Percentiles rank a stretch among this genome's conserved stretches.
Evolutionary conservation across 2,888 invertebrate genomes (phyloP).

Genomic region (Leptarthrus brevirostris): DNA sequence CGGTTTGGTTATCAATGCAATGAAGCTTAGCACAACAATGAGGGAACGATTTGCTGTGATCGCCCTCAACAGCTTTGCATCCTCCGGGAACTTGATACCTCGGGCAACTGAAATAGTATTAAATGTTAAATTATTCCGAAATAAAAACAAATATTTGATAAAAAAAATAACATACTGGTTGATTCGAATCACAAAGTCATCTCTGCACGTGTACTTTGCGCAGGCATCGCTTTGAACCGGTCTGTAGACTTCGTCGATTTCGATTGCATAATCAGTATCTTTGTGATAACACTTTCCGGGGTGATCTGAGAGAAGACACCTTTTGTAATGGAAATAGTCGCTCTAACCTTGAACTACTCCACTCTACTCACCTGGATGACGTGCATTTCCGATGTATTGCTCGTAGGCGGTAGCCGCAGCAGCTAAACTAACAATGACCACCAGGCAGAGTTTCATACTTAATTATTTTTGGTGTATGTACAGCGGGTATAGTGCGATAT

Average conservation of each 20-base stretch:
- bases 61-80: conserved; percentile 33
- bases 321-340: not conserved
- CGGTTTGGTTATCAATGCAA: conserved; percentile 38
- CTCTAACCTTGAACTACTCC: not conserved
- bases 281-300: conserved; percentile 48
- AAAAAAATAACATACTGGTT: conserved; percentile 26
- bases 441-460: conserved; percentile 4
- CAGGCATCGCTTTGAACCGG: conserved; percentile 37
- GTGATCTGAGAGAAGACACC: conserved; percentile 30
- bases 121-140: not conserved
- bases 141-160: not conserved
- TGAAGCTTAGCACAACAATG: conserved; percentile 45
- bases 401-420: conserved; percentile 14
- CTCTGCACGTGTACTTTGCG: conserved; percentile 46
- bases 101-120: conserved; percentile 26
- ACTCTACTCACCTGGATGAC: conserved; percentile 51
- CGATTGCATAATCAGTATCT: conserved; percentile 48
- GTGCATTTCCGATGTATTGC: conserved; percentile 48
- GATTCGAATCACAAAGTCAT: conserved; percentile 49
- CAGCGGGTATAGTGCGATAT: not conserved
- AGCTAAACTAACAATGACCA: not conserved
- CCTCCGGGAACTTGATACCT: conserved; percentile 44
- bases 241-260: conserved; percentile 40
- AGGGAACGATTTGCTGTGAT: conserved; percentile 22
- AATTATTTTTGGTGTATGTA: not conserved